Evolutionary conservation across 2,113 vertebrate species (phyloP), one percentile per base, ranked within the genome.

Genomic region (Menidia beryllina): DNA sequence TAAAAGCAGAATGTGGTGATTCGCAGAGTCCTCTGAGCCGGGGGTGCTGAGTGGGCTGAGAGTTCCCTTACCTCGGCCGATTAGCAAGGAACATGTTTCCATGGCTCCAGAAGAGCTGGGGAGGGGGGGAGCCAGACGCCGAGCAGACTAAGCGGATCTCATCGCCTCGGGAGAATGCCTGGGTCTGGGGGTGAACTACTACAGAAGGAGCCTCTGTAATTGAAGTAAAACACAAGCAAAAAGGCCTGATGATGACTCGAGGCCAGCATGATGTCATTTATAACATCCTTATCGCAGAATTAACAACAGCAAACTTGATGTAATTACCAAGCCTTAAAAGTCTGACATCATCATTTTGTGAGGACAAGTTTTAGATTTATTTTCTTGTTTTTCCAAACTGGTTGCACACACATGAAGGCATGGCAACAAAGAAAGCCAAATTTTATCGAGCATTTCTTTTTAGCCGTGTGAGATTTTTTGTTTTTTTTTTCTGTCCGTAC

Each of bases 91-190:
- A 43, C 45, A 81, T 87, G 72, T 93, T 95, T 80, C 93, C 94
- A 39, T 85, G 95, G 77, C 84, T 96, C 97, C 97, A 98, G 82
- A 82, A 71, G 69, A 85, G 77, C 69, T 49, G 88, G 19, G 96
- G 96, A 0, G 5, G 48, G 2, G 96, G 96, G 51, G 94, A 91
- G 3, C 96, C 96, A 5, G 94, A 90, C 0, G 93, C 93, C 0
- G 91, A 93, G 88, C 97, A 98, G 92, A 90, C 91, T 52, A 97
- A 84, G 75, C 27, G 84, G 79, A 97, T 91, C 77, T 96, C 95
- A 55, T 90, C 85, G 47, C 95, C 95, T 59, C 88, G 89, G 63
- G 94, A 83, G 76, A 97, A 95, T 1, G 13, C 85, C 88, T 89
- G 92, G 19, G 89, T 92, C 39, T 86, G 87, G 66, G 93, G 82